Conservation (phyloP, 35 echinoderm and acorn worm genomes). For the Amphiura filiformis region DNA sequence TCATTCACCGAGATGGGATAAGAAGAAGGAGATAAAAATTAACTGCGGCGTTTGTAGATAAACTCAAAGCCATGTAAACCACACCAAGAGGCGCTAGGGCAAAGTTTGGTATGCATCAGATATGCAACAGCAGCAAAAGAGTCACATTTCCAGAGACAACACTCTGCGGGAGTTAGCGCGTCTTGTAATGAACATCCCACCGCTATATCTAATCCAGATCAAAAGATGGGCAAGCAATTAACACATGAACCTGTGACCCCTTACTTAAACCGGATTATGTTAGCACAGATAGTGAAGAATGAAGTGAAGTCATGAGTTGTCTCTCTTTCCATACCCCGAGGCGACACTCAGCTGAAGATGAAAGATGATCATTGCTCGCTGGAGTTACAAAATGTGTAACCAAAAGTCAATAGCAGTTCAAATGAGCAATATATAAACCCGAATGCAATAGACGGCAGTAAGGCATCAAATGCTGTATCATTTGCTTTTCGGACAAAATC, state of each 20-base stretch:
- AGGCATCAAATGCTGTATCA: too few species aligned
- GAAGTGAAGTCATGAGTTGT: neutral
- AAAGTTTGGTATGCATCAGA: neutral
- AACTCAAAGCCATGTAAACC: neutral
- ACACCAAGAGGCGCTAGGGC: neutral
- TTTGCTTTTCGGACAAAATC: too few species aligned
- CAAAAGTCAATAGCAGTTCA: too few species aligned
- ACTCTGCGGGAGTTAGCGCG: neutral
- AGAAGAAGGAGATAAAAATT: neutral
- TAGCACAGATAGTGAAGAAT: neutral
- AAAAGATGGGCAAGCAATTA: neutral
- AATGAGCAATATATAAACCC: too few species aligned
- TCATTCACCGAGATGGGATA: neutral
- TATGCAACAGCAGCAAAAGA: neutral
- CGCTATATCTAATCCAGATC: neutral
- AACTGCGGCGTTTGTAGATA: neutral
- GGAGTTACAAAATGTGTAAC: too few species aligned
- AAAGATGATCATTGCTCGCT: too few species aligned
- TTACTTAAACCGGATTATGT: neutral
- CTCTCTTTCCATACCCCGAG: too few species aligned
- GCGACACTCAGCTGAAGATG: too few species aligned
- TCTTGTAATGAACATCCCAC: neutral
- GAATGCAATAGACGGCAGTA: too few species aligned
- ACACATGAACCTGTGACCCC: neutral
- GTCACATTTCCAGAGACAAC: neutral